Percentiles rank a stretch among this genome's conserved stretches.
Evolutionary conservation across 2,113 vertebrate genomes (phyloP).

Genomic region (Dasyornis broadbenti): DNA sequence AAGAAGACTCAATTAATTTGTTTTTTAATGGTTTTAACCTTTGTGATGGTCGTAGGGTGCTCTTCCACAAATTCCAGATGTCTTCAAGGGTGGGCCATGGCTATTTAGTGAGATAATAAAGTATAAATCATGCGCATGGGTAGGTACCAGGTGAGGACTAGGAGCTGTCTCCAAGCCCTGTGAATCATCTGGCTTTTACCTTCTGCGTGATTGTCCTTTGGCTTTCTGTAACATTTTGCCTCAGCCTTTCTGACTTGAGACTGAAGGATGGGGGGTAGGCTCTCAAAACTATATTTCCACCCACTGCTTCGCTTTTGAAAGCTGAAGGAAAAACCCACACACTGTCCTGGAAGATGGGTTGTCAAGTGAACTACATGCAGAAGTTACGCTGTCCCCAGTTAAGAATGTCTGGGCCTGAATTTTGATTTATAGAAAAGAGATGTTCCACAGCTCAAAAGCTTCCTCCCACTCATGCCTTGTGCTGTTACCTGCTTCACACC

Average conservation of each 20-base stretch:
- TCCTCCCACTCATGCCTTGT: fast-evolving
- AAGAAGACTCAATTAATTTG: neutral
- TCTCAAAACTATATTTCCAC: neutral
- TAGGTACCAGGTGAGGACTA: neutral
- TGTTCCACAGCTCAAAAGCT: neutral
- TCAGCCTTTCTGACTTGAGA: neutral
- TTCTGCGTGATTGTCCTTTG: fast-evolving
- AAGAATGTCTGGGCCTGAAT: neutral
- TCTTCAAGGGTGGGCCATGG: neutral
- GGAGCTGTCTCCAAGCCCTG: neutral
- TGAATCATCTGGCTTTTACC: neutral
- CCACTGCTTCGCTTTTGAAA: neutral
- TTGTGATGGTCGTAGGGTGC: neutral
- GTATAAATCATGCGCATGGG: neutral
- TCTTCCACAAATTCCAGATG: neutral
- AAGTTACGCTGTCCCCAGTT: neutral
- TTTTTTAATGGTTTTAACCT: neutral
- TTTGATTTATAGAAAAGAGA: neutral
- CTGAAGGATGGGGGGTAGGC: fast-evolving
- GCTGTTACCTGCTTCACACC: neutral
- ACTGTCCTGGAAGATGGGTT: neutral
- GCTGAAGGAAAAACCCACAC: neutral
- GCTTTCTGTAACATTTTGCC: neutral
- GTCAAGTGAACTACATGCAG: neutral
- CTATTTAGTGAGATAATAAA: neutral